Base-by-base conservation (phyloP, 2,113 vertebrate species). In the Terrapene triunguis region DNA sequence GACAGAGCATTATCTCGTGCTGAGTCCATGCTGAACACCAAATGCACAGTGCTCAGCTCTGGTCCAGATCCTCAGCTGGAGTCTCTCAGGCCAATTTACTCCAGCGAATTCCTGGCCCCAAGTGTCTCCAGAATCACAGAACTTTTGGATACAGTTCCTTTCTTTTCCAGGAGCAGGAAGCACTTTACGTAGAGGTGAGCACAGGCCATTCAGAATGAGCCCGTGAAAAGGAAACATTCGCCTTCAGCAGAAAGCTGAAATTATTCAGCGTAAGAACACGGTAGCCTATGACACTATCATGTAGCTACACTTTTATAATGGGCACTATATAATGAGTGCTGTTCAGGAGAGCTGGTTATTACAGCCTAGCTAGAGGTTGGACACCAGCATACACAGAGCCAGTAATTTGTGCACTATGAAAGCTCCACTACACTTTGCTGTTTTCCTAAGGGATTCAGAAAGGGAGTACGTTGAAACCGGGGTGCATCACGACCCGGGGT, bases 301-400 rank as follows among this genome's bases (percentile, higher is more conserved):
- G 90, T 94, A 94, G 87, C 83, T 78, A 83, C 85, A 82, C 80
- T 94, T 94, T 91, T 78, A 16, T 95, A 97, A 97, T 91, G 96
- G 96, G 94, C 94, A 94, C 85, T 87, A 82, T 65, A 88, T 96
- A 97, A 97, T 92, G 89, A 97, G 92, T 51, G 79, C 47, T 92
- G 78, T 69, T 97, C 89, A 82, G 84, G 91, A 96, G 95, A 96
- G 65, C 72, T 83, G 89, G 89, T 93, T 96, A 93, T 97, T 97
- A 96, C 90, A 95, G 89, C 82, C 69, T 92, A 89, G 93, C 96
- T 96, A 87, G 87, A 95, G 90, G 95, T 97, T 94, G 85, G 62
- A 89, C 42, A 88, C 59, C 82, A 87, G 81, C 93, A 91, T 92
- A 89, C 90, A 90, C 48, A 97, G 82, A 94, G 87, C 35, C 10